Evolutionary conservation across 2,797 vertebrate species (phyloP), one percentile per base, ranked within the genome.

Genomic region (Smutsia temminckii): DNA sequence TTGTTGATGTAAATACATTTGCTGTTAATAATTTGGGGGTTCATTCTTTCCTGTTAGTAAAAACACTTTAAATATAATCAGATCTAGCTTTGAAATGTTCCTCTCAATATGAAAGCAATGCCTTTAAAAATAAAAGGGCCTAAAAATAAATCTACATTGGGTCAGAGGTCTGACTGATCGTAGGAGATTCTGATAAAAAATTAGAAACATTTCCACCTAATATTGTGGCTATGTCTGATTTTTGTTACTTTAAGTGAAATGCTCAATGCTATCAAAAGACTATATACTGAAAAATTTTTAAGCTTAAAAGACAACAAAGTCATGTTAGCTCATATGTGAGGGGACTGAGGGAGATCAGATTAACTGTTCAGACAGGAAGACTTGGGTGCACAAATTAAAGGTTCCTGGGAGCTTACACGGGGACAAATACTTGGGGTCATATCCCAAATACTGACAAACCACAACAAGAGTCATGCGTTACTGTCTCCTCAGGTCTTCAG

Each of bases 321-420:
- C 34, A 27, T 49, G 13, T 81, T 89, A 72, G 80, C 29, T 51
- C 71, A 66, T 0, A 46, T 55, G 64, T 13, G 5, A 94, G 37
- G 55, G 32, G 72, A 34, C 6, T 66, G 78, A 66, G 34, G 92
- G 85, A 96, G 74, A 75, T 59, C 4, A 61, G 85, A 87, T 61
- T 34, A 85, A 46, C 34, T 75, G 46, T 68, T 93, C 32, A 77
- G 59, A 97, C 83, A 42, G 66, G 80, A 97, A 75, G 49, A 85
- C 32, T 80, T 40, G 69, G 25, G 3, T 66, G 59, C 29, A 79
- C 69, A 85, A 80, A 3, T 20, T 3, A 75, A 49, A 87, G 11
- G 66, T 34, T 94, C 61, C 87, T 25, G 68, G 84, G 32, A 51
- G 79, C 49, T 16, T 89, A 81, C 40, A 46, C 9, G 46, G 12